These are phyloP conservation scores for Ips typographus DNA, from an alignment of 1,140 invertebrate species.

Conservation along the genomic window DNA sequence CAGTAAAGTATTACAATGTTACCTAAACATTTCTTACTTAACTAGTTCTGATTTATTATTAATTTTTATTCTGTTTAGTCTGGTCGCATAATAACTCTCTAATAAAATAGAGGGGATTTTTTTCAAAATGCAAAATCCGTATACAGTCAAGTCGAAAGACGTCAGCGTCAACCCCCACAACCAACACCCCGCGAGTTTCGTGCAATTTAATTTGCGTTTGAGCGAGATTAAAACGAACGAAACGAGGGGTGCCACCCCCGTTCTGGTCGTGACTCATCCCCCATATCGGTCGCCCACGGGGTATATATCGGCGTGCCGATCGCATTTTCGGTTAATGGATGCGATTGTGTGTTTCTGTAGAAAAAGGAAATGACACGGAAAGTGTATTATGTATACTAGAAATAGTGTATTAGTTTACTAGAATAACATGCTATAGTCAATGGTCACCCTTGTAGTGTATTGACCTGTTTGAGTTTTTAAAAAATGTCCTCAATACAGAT, in stretches of 20 bases:
- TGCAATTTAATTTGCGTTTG: slow-evolving; percentile 33
- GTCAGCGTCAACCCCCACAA: neutral
- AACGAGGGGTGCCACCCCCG: slow-evolving; percentile 30
- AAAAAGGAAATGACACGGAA: slow-evolving; percentile 27
- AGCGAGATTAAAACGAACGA: slow-evolving; percentile 34
- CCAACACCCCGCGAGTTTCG: slow-evolving; percentile 20
- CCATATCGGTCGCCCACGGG: slow-evolving; percentile 14
- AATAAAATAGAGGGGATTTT: neutral
- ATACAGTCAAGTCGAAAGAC: neutral
- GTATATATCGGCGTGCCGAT: slow-evolving; percentile 4
- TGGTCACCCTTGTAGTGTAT: too few species aligned
- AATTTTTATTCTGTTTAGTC: too few species aligned
- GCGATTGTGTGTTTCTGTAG: slow-evolving; percentile 12
- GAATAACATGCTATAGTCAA: too few species aligned
- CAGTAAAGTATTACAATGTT: too few species aligned
- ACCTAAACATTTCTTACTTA: too few species aligned
- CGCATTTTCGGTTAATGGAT: slow-evolving; percentile 32
- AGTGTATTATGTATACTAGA: neutral
- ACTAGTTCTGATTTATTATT: too few species aligned
- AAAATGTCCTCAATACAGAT: too few species aligned
- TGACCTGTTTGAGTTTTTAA: too few species aligned
- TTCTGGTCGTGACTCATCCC: slow-evolving; percentile 28
- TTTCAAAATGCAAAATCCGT: slow-evolving; percentile 2
- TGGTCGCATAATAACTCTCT: too few species aligned
- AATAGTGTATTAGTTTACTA: neutral